Evolutionary conservation across 2,888 invertebrate genomes (phyloP).

Genomic region (Atherix ibis): DNA sequence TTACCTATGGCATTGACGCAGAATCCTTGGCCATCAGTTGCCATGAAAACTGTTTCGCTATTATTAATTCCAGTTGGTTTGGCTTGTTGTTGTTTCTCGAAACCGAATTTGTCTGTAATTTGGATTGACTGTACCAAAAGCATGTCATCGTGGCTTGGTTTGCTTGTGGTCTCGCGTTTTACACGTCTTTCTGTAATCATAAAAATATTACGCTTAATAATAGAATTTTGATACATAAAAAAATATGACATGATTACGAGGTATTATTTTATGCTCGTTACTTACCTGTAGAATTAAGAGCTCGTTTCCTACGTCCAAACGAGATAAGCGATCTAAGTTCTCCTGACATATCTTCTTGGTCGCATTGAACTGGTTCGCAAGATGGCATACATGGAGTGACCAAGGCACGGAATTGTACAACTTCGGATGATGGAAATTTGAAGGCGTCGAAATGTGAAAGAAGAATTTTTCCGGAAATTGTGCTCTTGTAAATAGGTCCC

Average conservation of each 20-base stretch:
- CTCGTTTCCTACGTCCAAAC: constrained; percentile 66
- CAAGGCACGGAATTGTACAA: constrained; percentile 88
- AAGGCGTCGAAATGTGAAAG: constrained; percentile 89
- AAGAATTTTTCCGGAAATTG: constrained; percentile 62
- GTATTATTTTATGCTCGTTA: constrained; percentile 2
- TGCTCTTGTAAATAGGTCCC: constrained; percentile 78
- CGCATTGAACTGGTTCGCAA: constrained; percentile 84
- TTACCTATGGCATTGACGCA: constrained; percentile 33
- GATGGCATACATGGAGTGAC: constrained; percentile 89
- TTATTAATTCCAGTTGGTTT: constrained; percentile 34
- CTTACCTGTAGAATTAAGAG: constrained; percentile 35
- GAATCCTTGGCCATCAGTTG: constrained; percentile 38
- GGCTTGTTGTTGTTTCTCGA: constrained; percentile 49
- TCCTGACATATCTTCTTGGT: constrained; percentile 67
- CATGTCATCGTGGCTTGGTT: constrained; percentile 55
- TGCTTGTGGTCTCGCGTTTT: constrained; percentile 24
- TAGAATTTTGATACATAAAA: constrained; percentile 1
- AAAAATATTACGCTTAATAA: constrained; percentile 10
- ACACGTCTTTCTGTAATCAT: constrained; percentile 11
- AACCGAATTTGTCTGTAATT: constrained; percentile 84
- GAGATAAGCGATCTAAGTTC: constrained; percentile 69
- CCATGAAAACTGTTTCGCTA: constrained; percentile 56
- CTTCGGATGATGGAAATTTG: constrained; percentile 89
- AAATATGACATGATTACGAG: constrained; percentile 2
- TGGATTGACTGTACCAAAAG: constrained; percentile 80